Conservation (phyloP, 2,113 vertebrate species). For the Eidolon helvum region DNA sequence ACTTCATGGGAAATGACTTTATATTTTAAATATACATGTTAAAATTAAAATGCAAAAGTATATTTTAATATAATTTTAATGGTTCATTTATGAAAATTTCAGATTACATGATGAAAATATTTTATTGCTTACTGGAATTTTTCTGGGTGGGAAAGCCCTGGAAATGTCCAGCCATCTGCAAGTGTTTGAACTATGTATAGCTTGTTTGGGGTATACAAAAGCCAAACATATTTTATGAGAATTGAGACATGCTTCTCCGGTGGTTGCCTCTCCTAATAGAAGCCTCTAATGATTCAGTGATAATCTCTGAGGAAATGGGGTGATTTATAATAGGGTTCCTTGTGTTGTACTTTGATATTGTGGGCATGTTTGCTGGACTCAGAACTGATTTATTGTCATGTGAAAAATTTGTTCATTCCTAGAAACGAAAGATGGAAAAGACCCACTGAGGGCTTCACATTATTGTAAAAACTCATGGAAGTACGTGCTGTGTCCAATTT, state of each 20-base stretch:
- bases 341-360: conserved; percentile 55
- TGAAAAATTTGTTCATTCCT: conserved; percentile 55
- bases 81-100: conserved; percentile 33
- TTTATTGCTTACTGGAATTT: conserved; percentile 12
- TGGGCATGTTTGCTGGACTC: conserved; percentile 8
- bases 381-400: conserved; percentile 70
- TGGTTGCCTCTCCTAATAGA: neutral
- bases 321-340: conserved; percentile 61
- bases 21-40: conserved; percentile 14
- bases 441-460: neutral
- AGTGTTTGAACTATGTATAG: conserved; percentile 33
- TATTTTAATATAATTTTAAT: conserved; percentile 44
- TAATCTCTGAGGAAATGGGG: conserved; percentile 64
- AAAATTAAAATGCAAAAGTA: neutral
- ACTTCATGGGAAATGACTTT: conserved; percentile 12
- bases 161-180: conserved; percentile 66
- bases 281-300: neutral
- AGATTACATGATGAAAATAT: neutral
- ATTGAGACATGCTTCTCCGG: conserved; percentile 41
- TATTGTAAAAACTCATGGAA: conserved; percentile 15
- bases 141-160: conserved; percentile 35
- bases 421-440: conserved; percentile 63
- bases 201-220: conserved; percentile 48
- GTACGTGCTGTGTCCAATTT: neutral
- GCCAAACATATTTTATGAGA: conserved; percentile 51